phyloP scores from a whole-genome alignment of 2,888 invertebrate species.

The Torymus texanus region DNA sequence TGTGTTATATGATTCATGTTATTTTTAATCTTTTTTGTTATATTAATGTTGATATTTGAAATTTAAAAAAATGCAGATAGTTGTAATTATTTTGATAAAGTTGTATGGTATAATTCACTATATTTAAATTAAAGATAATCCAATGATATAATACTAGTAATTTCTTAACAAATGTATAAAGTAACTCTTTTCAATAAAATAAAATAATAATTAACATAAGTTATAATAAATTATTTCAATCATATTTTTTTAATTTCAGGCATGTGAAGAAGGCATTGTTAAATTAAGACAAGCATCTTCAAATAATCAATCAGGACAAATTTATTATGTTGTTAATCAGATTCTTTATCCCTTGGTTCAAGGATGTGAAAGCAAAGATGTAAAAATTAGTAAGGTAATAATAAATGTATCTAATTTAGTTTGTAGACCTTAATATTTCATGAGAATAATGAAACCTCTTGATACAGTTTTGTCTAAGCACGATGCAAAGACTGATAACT shows the following conservation, averaged over 20 bases:
- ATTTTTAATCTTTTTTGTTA: too few species aligned
- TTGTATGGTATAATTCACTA: too few species aligned
- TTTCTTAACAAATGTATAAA: too few species aligned
- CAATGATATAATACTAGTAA: too few species aligned
- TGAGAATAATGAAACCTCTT: slow-evolving; percentile 26
- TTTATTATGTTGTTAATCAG: slow-evolving; percentile 93
- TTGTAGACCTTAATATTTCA: slow-evolving; percentile 14
- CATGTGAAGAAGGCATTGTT: slow-evolving; percentile 95
- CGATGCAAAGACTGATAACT: slow-evolving; percentile 95
- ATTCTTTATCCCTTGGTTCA: slow-evolving; percentile 96
- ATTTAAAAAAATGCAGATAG: too few species aligned
- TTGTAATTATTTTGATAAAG: too few species aligned
- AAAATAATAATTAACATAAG: too few species aligned
- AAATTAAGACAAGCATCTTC: slow-evolving; percentile 87
- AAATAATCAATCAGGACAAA: slow-evolving; percentile 86
- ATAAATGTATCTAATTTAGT: slow-evolving; percentile 38
- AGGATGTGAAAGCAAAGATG: slow-evolving; percentile 97
- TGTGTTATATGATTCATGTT: background rate
- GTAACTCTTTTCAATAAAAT: too few species aligned
- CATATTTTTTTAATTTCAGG: slow-evolving; percentile 78
- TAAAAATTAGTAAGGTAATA: slow-evolving; percentile 92
- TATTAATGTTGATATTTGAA: too few species aligned
- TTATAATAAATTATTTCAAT: slow-evolving; percentile 12
- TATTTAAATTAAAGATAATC: too few species aligned
- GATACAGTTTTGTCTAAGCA: slow-evolving; percentile 90